These are phyloP conservation scores for Periophthalmus magnuspinnatus DNA, from an alignment of 2,797 vertebrate genomes.

Conservation along the genomic window DNA sequence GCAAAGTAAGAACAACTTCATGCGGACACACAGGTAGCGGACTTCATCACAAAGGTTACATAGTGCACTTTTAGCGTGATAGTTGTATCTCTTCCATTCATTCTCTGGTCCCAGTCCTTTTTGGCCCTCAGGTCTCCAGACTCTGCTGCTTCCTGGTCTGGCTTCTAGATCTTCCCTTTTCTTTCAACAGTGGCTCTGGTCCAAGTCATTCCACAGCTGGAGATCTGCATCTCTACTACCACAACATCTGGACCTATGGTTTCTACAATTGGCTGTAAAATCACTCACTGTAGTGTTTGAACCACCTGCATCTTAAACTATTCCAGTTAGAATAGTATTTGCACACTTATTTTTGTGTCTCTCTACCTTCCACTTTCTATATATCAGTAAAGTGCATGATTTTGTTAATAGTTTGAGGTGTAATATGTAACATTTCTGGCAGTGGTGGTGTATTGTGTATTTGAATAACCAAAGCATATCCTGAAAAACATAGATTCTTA, in stretches of 20 bases:
- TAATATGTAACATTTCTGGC: too few species aligned
- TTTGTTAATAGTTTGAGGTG: too few species aligned
- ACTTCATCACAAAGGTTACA: background rate
- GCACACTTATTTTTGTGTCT: background rate
- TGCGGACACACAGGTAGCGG: too few species aligned
- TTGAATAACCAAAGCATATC: too few species aligned
- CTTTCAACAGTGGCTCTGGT: conserved; percentile 10
- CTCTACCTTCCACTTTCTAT: background rate
- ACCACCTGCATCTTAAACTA: background rate
- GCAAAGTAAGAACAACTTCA: too few species aligned
- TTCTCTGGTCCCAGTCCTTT: background rate
- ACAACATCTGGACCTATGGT: conserved; percentile 6
- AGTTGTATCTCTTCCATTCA: too few species aligned
- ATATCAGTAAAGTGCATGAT: too few species aligned
- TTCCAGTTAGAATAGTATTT: too few species aligned
- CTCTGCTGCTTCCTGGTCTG: conserved; percentile 18
- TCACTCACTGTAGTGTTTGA: background rate
- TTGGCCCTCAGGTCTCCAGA: background rate
- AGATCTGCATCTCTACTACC: conserved; percentile 8
- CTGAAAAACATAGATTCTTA: too few species aligned
- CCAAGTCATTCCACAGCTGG: conserved; percentile 16
- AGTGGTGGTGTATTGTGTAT: too few species aligned
- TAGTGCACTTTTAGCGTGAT: too few species aligned
- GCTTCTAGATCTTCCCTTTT: background rate
- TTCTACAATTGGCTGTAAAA: background rate